Conservation (phyloP, 1,140 invertebrate species). For the Nylanderia fulva region DNA sequence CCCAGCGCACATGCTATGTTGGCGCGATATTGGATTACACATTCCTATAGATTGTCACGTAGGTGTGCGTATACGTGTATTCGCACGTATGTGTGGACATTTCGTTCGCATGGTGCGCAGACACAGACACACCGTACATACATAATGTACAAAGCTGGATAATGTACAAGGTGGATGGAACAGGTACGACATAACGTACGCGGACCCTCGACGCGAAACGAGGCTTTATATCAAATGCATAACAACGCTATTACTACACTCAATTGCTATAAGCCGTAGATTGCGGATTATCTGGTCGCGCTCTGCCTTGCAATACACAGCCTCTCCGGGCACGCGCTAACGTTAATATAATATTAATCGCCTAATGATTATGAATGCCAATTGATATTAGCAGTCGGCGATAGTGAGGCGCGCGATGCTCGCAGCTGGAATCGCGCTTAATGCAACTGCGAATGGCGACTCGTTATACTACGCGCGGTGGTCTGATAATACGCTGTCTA, state of each 20-base stretch:
- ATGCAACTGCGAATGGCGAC: constrained; percentile 21
- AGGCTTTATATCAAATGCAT: constrained; percentile 78
- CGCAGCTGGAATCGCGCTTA: constrained; percentile 51
- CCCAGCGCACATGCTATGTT: constrained; percentile 1
- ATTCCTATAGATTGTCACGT: constrained; percentile 50
- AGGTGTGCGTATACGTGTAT: not conserved
- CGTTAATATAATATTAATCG: constrained; percentile 78
- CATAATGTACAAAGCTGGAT: constrained; percentile 62
- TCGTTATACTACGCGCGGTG: not conserved
- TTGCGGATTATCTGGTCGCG: constrained; percentile 67
- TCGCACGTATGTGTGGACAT: not conserved
- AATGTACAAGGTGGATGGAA: constrained; percentile 64
- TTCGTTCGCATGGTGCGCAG: not conserved
- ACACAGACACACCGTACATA: constrained; percentile 33
- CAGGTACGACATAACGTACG: constrained; percentile 66
- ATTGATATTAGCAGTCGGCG: constrained; percentile 74
- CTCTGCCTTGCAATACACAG: not conserved
- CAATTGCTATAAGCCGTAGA: constrained; percentile 78
- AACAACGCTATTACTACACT: constrained; percentile 75
- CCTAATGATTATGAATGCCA: constrained; percentile 78
- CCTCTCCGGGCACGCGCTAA: constrained; percentile 3
- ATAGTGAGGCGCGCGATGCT: constrained; percentile 11
- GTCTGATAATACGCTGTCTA: constrained; percentile 14
- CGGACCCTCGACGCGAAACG: constrained; percentile 60
- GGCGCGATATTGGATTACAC: constrained; percentile 52